phyloP scores from a whole-genome alignment of 2,888 invertebrate genomes.

The Drosophila tripunctata region DNA sequence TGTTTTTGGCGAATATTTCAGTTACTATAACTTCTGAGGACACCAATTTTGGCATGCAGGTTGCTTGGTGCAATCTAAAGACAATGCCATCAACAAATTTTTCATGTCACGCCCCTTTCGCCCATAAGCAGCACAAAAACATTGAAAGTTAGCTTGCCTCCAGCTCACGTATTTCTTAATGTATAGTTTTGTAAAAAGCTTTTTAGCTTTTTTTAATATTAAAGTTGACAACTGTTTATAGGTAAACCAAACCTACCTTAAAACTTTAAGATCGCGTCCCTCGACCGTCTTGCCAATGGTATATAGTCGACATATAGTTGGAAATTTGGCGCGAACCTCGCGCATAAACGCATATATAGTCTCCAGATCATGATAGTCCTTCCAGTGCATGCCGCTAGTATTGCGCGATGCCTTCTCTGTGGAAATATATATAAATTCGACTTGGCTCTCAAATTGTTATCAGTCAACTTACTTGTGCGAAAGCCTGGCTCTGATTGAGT shows the following conservation, averaged over 20 bases:
- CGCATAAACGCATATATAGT: conserved; percentile 90
- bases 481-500: conserved; percentile 85
- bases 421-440: too few relatives aligned
- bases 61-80: too few relatives aligned
- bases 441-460: background rate
- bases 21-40: too few relatives aligned
- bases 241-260: conserved; percentile 73
- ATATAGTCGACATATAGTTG: conserved; percentile 88
- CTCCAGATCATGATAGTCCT: conserved; percentile 89
- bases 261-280: conserved; percentile 90
- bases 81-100: too few relatives aligned
- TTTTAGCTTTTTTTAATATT: too few relatives aligned
- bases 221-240: background rate
- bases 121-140: too few relatives aligned
- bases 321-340: conserved; percentile 88
- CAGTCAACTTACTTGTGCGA: conserved; percentile 73
- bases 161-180: too few relatives aligned
- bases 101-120: too few relatives aligned
- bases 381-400: conserved; percentile 88
- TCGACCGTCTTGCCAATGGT: conserved; percentile 90
- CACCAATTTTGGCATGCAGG: too few relatives aligned
- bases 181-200: too few relatives aligned
- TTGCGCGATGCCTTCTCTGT: conserved; percentile 70
- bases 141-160: too few relatives aligned
- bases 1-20: too few relatives aligned